Percentiles rank a stretch among this genome's conserved stretches.
phyloP scores from a whole-genome alignment of 2,888 invertebrate genomes.

The Patella caerulea region DNA sequence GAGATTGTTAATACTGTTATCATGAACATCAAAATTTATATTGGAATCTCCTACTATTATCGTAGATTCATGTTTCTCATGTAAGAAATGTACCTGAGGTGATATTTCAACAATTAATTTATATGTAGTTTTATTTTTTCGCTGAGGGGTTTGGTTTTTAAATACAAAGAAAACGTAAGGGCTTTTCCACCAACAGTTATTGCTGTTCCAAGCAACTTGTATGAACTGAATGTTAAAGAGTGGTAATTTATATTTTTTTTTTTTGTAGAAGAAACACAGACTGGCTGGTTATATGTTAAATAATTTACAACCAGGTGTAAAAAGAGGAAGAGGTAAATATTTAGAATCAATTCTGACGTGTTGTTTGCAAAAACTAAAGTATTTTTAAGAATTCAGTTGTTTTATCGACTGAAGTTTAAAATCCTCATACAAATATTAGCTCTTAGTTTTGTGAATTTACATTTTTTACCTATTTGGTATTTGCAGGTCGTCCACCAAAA shows the following conservation, averaged over 20 bases:
- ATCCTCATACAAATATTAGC: too few relatives aligned
- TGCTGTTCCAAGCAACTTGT: too few relatives aligned
- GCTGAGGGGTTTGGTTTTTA: not conserved
- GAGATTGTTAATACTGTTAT: not conserved
- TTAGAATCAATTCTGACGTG: not conserved
- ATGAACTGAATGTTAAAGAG: too few relatives aligned
- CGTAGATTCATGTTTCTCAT: not conserved
- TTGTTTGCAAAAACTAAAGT: not conserved
- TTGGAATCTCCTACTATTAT: not conserved
- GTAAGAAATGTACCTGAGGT: not conserved
- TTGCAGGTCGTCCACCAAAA: slow-evolving; percentile 47
- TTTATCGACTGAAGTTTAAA: too few relatives aligned
- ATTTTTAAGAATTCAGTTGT: too few relatives aligned
- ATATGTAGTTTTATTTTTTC: not conserved
- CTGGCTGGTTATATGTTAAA: slow-evolving; percentile 45
- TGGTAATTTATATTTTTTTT: not conserved
- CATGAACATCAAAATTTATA: not conserved
- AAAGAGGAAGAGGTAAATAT: slow-evolving; percentile 38
- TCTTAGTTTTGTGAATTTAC: too few relatives aligned
- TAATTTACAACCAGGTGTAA: slow-evolving; percentile 31
- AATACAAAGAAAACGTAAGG: not conserved
- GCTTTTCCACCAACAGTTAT: too few relatives aligned
- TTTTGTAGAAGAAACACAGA: slow-evolving; percentile 48
- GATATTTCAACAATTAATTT: not conserved
- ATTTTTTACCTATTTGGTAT: not conserved